Base-by-base conservation (phyloP, 2,888 invertebrate genomes). In the Sclerodermus sp. region DNA sequence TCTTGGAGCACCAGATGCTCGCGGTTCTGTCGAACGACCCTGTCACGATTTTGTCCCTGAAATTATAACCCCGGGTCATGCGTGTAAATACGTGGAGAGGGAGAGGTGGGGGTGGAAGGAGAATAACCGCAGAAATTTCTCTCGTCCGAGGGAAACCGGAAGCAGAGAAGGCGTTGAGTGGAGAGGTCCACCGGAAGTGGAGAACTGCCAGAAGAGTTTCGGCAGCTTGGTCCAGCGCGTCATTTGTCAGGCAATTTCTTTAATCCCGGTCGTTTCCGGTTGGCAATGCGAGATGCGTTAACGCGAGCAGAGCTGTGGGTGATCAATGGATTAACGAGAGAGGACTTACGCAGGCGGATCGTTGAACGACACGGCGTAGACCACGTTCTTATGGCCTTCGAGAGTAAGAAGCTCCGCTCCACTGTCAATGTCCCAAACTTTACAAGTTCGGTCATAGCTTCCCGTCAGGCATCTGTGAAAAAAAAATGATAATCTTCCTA, bases 401-500 rank as follows among this genome's bases (percentile, higher is more conserved):
- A 92, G 81, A 5, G 87, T 85, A 70, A 84, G 82, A 65, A 87
- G 76, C 73, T 90, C 88, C 53, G 80, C 81, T 37, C 89, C 90
- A 10, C 83, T 81, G 54, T 86, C 84, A 54, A 89, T 86, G 76
- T 88, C 84, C 87, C 91, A 90, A 47, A 92, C 81, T 76, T 89
- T 89, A 78, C 91, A 91, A 14, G 91, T 91, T 60, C 91, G 82
- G 76, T 92, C 92, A 74, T 91, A 92, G 76, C 91, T 91, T 58
- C 90, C 91, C 1, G 91, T 87, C 55, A 91, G 79, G 75, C 90
- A 91, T 71, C 89, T 90, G 67, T 34, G 56, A 58, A 15, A 36
- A 47, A 38, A 43, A 34, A 49, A 51, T 43, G 5, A 9, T n/a
- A n/a, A n/a, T n/a, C n/a, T n/a, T 23, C 23, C 23, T 23, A 23